These are phyloP conservation scores for Seison nebaliae DNA, from an alignment of 1,140 invertebrate genomes.

Conservation along the genomic window DNA sequence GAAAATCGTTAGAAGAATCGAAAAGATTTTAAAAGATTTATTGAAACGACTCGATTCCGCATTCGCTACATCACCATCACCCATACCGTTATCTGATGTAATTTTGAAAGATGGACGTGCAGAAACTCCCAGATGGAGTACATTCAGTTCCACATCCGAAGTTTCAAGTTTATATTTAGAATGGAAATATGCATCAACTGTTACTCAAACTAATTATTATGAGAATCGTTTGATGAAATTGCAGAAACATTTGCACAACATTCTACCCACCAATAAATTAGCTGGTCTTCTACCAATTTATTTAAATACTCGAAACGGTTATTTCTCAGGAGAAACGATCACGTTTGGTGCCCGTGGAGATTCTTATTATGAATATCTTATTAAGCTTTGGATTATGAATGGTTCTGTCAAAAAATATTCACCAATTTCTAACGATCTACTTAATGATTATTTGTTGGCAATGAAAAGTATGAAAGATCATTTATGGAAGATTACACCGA, in stretches of 20 bases:
- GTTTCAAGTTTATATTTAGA: constrained; percentile 87
- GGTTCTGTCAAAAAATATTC: constrained; percentile 4
- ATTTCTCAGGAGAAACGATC: constrained; percentile 47
- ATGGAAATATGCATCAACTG: constrained; percentile 74
- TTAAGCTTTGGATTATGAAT: constrained; percentile 46
- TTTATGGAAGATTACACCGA: neutral
- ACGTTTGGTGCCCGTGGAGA: constrained; percentile 86
- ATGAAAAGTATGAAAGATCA: constrained; percentile 1
- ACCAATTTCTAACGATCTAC: constrained; percentile 1
- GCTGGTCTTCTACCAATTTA: constrained; percentile 10
- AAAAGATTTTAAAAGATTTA: neutral
- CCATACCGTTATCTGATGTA: constrained; percentile 9
- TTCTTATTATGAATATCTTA: constrained; percentile 87
- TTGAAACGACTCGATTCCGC: neutral
- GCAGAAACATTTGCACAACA: constrained; percentile 1
- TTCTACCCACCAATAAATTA: constrained; percentile 8
- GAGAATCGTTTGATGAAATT: constrained; percentile 16
- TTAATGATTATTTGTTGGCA: constrained; percentile 5
- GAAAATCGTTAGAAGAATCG: neutral
- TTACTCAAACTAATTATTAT: constrained; percentile 68
- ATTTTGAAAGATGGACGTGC: constrained; percentile 5
- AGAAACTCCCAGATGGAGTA: constrained; percentile 6
- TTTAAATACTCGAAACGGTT: constrained; percentile 14
- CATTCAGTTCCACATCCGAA: constrained; percentile 47
- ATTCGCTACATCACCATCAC: constrained; percentile 6